Conservation (phyloP, 1,140 invertebrate species). For the Thaumatotibia leucotreta region DNA sequence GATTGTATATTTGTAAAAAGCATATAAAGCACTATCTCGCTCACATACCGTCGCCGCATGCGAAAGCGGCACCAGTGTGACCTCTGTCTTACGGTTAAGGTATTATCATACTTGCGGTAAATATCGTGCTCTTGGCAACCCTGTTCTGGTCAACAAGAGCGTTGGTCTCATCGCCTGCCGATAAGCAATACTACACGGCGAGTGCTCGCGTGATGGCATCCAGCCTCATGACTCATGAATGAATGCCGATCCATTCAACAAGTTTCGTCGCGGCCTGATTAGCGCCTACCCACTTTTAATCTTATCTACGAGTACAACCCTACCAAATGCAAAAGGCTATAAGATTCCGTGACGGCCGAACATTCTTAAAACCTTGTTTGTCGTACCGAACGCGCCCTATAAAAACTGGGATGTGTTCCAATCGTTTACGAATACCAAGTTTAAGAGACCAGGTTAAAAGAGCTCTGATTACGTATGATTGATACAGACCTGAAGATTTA, state of each 20-base stretch:
- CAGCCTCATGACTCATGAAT: conserved; percentile 51
- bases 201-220: conserved; percentile 57
- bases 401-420: conserved; percentile 32
- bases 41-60: too few species aligned
- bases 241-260: conserved; percentile 65
- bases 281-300: conserved; percentile 60
- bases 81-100: too few species aligned
- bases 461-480: not conserved
- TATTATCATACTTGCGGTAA: too few species aligned
- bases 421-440: not conserved
- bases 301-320: conserved; percentile 66
- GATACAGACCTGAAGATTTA: not conserved
- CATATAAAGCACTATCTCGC: too few species aligned
- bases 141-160: too few species aligned
- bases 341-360: not conserved
- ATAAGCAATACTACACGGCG: too few species aligned
- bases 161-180: too few species aligned
- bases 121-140: too few species aligned
- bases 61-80: too few species aligned
- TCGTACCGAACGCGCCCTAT: conserved; percentile 30
- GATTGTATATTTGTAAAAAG: too few species aligned
- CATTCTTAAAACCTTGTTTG: not conserved
- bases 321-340: conserved; percentile 15
- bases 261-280: conserved; percentile 71
- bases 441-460: not conserved